Percentiles rank a stretch among this genome's conserved stretches.
phyloP scores from a whole-genome alignment of 2,113 vertebrate species.

The Zeus faber region DNA sequence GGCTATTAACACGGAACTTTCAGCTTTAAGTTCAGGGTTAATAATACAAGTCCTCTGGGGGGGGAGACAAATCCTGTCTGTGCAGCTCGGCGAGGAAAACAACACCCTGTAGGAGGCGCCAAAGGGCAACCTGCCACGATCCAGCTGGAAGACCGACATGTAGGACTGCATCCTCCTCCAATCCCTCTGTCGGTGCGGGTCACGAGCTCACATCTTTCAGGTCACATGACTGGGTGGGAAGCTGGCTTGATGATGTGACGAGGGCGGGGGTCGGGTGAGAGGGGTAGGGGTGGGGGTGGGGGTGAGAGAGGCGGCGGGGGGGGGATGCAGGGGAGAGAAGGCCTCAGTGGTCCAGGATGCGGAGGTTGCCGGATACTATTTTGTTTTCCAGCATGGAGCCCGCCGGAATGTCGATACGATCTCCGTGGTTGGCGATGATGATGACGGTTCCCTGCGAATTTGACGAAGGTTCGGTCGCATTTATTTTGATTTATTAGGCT shows the following conservation, averaged over 20 bases:
- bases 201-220: too few relatives aligned
- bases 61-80: too few relatives aligned
- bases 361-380: constrained; percentile 96
- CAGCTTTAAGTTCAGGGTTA: too few relatives aligned
- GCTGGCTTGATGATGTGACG: constrained; percentile 30
- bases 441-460: constrained; percentile 91
- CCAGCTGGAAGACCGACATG: not conserved
- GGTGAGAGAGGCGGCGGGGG: not conserved
- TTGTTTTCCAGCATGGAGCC: constrained; percentile 97
- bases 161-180: too few relatives aligned
- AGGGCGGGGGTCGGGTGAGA: constrained; percentile 15
- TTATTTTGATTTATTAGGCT: not conserved
- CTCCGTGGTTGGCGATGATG: constrained; percentile 97
- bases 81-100: too few relatives aligned
- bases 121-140: not conserved
- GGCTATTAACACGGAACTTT: too few relatives aligned
- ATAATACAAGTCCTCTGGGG: too few relatives aligned
- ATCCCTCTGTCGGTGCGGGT: too few relatives aligned
- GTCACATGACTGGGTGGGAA: not conserved
- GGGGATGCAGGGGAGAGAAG: too few relatives aligned
- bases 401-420: constrained; percentile 95
- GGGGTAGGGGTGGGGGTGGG: constrained; percentile 18
- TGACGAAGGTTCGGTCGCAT: not conserved
- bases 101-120: not conserved
- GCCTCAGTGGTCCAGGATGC: constrained; percentile 94